Percentiles rank a stretch among this genome's conserved stretches.
These are phyloP conservation scores for Diaperis boleti DNA, from an alignment of 2,888 invertebrate species.

Conservation along the genomic window DNA sequence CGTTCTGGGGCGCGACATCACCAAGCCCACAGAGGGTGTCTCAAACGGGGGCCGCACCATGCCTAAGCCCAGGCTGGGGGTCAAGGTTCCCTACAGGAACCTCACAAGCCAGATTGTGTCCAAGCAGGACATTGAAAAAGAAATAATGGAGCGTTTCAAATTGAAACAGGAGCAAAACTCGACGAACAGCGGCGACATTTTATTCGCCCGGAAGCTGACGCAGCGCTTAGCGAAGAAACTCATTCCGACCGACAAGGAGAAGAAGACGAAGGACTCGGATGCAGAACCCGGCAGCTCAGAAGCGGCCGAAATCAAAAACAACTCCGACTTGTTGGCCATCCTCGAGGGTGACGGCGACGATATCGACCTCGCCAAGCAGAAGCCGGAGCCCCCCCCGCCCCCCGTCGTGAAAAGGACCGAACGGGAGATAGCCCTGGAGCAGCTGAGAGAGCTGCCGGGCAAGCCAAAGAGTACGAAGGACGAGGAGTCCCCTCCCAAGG, in stretches of 20 bases:
- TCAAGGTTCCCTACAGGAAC: slow-evolving; percentile 65
- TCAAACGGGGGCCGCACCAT: slow-evolving; percentile 60
- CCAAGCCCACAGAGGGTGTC: slow-evolving; percentile 63
- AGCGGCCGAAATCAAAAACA: slow-evolving; percentile 58
- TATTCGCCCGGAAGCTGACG: slow-evolving; percentile 70
- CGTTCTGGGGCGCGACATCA: slow-evolving; percentile 64
- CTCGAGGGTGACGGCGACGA: slow-evolving; percentile 70
- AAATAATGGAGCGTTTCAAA: slow-evolving; percentile 68
- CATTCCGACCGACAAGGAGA: slow-evolving; percentile 46
- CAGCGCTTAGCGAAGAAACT: slow-evolving; percentile 62
- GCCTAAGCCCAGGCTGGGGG: slow-evolving; percentile 66
- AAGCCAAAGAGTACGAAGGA: slow-evolving; percentile 14
- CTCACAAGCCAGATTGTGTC: slow-evolving; percentile 71
- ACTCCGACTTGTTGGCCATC: slow-evolving; percentile 70
- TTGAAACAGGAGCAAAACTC: slow-evolving; percentile 65
- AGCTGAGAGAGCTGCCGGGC: slow-evolving; percentile 68
- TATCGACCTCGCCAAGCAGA: slow-evolving; percentile 36
- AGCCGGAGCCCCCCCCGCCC: too few species aligned
- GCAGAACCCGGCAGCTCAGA: slow-evolving; percentile 12
- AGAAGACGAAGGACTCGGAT: background rate
- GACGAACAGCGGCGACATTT: slow-evolving; percentile 65
- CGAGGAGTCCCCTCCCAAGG: slow-evolving; percentile 8
- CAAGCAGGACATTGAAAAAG: slow-evolving; percentile 70
- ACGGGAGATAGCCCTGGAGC: slow-evolving; percentile 69
- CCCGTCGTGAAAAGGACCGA: slow-evolving; percentile 26